Evolutionary conservation across 2,113 vertebrate genomes (phyloP).

Genomic region (Geococcyx californianus): DNA sequence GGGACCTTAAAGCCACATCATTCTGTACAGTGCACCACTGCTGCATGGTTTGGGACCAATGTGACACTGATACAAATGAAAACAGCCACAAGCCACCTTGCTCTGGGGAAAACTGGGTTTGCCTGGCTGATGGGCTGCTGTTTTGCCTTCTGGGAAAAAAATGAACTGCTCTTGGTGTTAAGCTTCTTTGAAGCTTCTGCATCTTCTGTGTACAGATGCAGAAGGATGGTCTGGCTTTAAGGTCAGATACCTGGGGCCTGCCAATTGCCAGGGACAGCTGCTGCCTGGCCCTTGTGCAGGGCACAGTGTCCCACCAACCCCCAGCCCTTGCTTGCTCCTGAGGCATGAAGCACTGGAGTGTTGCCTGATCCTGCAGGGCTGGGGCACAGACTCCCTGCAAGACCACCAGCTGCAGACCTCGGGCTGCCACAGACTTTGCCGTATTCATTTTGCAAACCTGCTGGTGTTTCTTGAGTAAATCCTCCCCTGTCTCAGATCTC

Average conservation of each 20-base stretch:
- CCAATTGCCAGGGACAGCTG: neutral
- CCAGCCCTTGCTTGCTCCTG: neutral
- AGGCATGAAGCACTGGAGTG: neutral
- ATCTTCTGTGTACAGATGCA: fast-evolving
- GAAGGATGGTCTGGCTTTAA: neutral
- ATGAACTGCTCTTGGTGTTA: neutral
- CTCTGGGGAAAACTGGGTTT: fast-evolving
- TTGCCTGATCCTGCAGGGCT: neutral
- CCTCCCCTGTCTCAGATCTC: neutral
- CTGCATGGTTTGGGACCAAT: neutral
- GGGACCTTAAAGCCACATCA: neutral
- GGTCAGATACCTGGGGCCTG: neutral
- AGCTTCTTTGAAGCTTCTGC: neutral
- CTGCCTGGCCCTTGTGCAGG: neutral
- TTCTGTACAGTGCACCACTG: neutral
- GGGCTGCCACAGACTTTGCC: neutral
- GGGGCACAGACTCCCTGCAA: neutral
- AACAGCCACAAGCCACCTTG: neutral
- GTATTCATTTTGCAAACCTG: neutral
- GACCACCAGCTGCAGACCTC: fast-evolving
- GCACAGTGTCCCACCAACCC: neutral
- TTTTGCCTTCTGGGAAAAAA: neutral
- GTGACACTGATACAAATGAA: neutral
- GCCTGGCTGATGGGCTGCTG: neutral
- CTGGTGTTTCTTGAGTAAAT: neutral